phyloP scores from a whole-genome alignment of 2,113 vertebrate species.

The Leucopsar rothschildi region DNA sequence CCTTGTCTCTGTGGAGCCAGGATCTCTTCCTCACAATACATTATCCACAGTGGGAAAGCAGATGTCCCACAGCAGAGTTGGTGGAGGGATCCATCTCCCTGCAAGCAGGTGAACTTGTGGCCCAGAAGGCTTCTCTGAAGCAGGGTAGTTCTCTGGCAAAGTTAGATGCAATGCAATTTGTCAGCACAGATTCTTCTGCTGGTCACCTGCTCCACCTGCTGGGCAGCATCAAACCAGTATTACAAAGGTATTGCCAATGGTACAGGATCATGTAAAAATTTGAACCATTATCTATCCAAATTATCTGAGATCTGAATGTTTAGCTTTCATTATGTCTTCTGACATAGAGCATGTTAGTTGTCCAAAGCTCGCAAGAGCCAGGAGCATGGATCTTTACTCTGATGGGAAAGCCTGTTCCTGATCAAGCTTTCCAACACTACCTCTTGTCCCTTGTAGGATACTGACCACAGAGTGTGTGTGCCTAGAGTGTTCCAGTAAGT shows the following conservation, averaged over 20 bases:
- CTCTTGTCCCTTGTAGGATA: not conserved
- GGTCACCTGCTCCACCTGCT: not conserved
- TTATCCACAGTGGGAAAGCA: not conserved
- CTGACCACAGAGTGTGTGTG: not conserved
- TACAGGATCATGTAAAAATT: not conserved
- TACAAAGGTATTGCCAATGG: not conserved
- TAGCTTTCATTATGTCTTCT: not conserved
- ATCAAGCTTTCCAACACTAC: accelerated
- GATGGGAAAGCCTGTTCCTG: not conserved
- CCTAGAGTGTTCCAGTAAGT: not conserved
- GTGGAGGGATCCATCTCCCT: not conserved
- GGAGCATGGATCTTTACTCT: not conserved
- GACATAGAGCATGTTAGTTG: not conserved
- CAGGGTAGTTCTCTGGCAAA: not conserved
- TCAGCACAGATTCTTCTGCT: not conserved
- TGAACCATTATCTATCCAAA: not conserved
- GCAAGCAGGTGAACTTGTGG: not conserved
- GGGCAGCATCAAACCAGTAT: not conserved
- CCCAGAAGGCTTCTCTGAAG: not conserved
- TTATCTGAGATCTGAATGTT: not conserved
- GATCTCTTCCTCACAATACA: not conserved
- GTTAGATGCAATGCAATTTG: not conserved
- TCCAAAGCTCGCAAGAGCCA: not conserved
- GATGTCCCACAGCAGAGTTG: not conserved
- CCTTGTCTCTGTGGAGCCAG: not conserved